Conservation (phyloP, 2,113 vertebrate species). For the Tinamus guttatus region DNA sequence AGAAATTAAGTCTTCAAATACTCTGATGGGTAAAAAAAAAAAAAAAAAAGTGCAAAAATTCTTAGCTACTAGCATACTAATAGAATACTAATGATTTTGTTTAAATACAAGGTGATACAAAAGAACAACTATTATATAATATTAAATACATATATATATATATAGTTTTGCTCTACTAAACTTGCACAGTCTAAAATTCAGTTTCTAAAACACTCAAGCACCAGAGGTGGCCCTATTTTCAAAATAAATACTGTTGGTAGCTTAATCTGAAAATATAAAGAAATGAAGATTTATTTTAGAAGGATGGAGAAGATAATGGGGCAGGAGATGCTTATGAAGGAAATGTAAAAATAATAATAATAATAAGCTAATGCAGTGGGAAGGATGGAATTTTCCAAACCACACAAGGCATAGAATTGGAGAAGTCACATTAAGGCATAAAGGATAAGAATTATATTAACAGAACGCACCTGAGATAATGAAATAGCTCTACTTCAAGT, state of each 20-base stretch:
- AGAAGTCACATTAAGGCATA: not conserved
- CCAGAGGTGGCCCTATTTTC: not conserved
- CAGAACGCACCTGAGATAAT: not conserved
- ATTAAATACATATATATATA: not conserved
- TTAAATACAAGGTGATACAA: not conserved
- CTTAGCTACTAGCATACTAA: not conserved
- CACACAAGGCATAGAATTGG: not conserved
- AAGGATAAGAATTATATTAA: not conserved
- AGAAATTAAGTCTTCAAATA: not conserved
- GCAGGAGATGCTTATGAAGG: not conserved
- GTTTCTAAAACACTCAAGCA: not conserved
- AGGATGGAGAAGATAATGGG: constrained; percentile 10
- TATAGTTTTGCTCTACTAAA: not conserved
- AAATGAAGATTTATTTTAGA: not conserved
- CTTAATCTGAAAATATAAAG: not conserved
- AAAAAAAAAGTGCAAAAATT: not conserved
- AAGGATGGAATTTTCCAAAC: constrained; percentile 21
- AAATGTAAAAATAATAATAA: not conserved
- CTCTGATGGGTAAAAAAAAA: not conserved
- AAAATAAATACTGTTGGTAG: not conserved
- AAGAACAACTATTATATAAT: not conserved
- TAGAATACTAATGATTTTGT: not conserved
- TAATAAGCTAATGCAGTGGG: not conserved
- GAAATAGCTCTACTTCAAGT: not conserved
- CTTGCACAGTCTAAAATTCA: not conserved